These are phyloP conservation scores for Salvator merianae DNA, from an alignment of 2,113 vertebrate genomes.

Conservation along the genomic window DNA sequence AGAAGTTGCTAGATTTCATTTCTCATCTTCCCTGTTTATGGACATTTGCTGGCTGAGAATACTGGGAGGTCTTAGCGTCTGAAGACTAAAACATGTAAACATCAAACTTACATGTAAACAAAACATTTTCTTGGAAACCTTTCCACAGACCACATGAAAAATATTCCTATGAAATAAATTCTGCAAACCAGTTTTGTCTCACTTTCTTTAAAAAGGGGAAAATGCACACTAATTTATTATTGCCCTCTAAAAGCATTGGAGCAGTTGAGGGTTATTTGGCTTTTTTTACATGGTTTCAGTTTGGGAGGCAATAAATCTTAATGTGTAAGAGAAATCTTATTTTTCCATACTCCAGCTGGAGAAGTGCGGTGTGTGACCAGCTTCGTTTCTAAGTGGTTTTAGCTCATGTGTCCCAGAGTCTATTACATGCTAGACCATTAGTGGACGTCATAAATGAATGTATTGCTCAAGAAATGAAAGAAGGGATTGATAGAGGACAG, in stretches of 20 bases:
- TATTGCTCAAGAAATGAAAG: background rate
- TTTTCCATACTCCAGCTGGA: background rate
- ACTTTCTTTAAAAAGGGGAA: too few relatives aligned
- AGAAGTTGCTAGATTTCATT: too few relatives aligned
- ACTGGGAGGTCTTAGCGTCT: background rate
- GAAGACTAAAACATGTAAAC: background rate
- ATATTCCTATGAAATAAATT: background rate
- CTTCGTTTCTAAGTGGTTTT: conserved; percentile 14
- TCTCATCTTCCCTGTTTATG: too few relatives aligned
- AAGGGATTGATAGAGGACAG: background rate
- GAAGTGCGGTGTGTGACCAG: background rate
- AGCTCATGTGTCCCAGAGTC: background rate
- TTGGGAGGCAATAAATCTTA: background rate
- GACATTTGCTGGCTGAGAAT: too few relatives aligned
- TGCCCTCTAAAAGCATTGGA: background rate
- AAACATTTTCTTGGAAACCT: background rate
- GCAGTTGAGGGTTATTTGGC: background rate
- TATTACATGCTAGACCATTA: background rate
- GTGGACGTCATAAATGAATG: background rate
- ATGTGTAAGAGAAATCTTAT: background rate
- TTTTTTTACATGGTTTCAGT: conserved; percentile 1
- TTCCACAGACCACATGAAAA: background rate
- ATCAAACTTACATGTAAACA: background rate
- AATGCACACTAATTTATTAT: background rate
- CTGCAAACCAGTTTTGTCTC: background rate